Evolutionary conservation across 2,797 vertebrate genomes (phyloP).

Genomic region (Halcyon badia): DNA sequence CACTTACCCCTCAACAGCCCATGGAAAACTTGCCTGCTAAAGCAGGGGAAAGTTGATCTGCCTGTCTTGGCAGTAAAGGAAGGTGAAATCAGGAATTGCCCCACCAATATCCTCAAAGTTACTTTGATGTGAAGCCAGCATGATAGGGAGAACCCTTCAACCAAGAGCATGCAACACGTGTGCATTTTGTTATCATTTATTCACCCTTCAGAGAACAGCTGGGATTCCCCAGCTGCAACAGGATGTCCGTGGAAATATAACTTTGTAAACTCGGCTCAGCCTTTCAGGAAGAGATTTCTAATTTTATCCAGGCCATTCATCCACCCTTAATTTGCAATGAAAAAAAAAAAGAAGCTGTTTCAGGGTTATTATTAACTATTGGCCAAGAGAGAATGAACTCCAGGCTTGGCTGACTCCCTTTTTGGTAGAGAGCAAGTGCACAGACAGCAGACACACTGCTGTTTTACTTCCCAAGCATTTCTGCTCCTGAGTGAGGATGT

Average conservation of each 20-base stretch:
- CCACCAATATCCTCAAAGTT: background rate
- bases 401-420: conserved; percentile 44
- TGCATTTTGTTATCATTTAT: background rate
- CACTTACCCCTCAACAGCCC: background rate
- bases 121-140: background rate
- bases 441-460: background rate
- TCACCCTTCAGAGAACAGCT: background rate
- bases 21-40: rapidly evolving
- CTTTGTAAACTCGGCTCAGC: conserved; percentile 30
- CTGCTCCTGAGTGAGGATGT: background rate
- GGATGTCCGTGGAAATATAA: background rate
- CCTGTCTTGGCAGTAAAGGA: background rate
- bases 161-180: background rate
- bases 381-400: conserved; percentile 55
- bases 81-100: background rate
- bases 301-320: conserved; percentile 62
- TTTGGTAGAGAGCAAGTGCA: conserved; percentile 42
- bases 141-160: rapidly evolving
- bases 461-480: background rate
- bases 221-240: background rate
- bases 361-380: conserved; percentile 62
- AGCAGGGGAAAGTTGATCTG: background rate
- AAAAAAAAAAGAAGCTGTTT: background rate
- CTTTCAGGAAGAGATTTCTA: conserved; percentile 50
- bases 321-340: conserved; percentile 23